These are phyloP conservation scores for Abrostola tripartita DNA, from an alignment of 2,888 invertebrate genomes.

Conservation along the genomic window DNA sequence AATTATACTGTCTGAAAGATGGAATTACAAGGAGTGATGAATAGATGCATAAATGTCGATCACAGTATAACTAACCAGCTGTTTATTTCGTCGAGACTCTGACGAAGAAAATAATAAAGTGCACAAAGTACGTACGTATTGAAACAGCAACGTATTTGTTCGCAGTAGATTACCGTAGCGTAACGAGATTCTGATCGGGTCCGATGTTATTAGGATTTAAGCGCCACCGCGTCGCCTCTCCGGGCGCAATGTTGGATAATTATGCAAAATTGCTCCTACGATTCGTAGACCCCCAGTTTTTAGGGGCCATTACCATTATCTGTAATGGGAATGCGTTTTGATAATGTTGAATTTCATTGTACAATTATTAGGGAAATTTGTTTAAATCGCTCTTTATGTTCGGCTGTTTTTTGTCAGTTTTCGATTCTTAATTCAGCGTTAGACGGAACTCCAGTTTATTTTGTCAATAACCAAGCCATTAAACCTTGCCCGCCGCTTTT, in stretches of 20 bases:
- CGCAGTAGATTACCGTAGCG: constrained; percentile 78
- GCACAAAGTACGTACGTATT: constrained; percentile 62
- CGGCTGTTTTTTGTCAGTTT: constrained; percentile 73
- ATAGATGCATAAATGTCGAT: neutral
- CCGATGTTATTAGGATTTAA: constrained; percentile 86
- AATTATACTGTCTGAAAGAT: neutral
- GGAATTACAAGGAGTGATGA: neutral
- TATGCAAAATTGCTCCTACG: constrained; percentile 87
- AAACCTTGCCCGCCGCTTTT: neutral
- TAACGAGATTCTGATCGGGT: constrained; percentile 85
- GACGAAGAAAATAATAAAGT: constrained; percentile 49
- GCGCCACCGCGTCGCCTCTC: constrained; percentile 77
- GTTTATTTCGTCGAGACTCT: constrained; percentile 19
- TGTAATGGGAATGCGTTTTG: constrained; percentile 86
- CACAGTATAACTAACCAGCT: neutral
- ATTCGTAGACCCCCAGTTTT: constrained; percentile 85
- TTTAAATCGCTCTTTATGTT: constrained; percentile 70
- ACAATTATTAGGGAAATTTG: constrained; percentile 78
- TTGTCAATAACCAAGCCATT: constrained; percentile 5
- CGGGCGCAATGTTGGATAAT: constrained; percentile 79
- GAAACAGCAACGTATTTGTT: constrained; percentile 77
- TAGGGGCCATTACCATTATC: constrained; percentile 84
- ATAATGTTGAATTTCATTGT: constrained; percentile 85
- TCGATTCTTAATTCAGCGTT: constrained; percentile 47
- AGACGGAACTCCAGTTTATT: constrained; percentile 18